Evolutionary conservation across 1,140 invertebrate genomes (phyloP), one percentile per base, ranked within the genome.

Genomic region (Luehdorfia chinensis): DNA sequence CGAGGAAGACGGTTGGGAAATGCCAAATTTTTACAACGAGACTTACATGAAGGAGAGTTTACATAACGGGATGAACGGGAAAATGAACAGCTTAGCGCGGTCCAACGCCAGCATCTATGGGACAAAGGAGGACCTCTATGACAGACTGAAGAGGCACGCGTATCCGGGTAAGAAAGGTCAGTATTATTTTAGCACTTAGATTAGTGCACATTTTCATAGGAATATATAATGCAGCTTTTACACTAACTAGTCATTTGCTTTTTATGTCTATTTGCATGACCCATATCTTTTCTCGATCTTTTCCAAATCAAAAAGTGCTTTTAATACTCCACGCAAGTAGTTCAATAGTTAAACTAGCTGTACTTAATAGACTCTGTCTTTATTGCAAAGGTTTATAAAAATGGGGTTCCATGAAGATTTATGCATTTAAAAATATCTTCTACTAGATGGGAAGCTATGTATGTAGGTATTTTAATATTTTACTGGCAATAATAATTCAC

Each of bases 21-120:
- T 98, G 96, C 96, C 96, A 0, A 97, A 97, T 80, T 97, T 97
- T 78, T 98, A 98, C 80, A 97, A 97, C 83, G 96, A 98, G 87
- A 97, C 96, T 9, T 97, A 97, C 66, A 97, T 97, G 95, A 97
- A 97, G 89, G 94, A 96, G 88, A 95, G 94, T 84, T 87, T 95
- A 23, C 93, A 94, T 76, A 94, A 93, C 66, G 92, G 91, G 2
- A 87, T 89, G 61, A 91, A 91, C 53, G 83, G 83, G 1, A 96
- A 95, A 74, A 94, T 95, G 93, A 96, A 96, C 84, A 96, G 94
- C 84, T 89, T 96, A 77, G 95, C 95, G 21, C 89, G 95, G 59
- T 97, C 95, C 27, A 97, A 96, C 81, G 95, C 95, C 48, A 97
- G 95, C 87, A 93, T 97, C 70, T 97, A 98, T 76, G 96, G 95